Percentiles rank a stretch among this genome's conserved stretches.
Evolutionary conservation across 2,113 vertebrate species (phyloP).

Genomic region (Heterochromis multidens): DNA sequence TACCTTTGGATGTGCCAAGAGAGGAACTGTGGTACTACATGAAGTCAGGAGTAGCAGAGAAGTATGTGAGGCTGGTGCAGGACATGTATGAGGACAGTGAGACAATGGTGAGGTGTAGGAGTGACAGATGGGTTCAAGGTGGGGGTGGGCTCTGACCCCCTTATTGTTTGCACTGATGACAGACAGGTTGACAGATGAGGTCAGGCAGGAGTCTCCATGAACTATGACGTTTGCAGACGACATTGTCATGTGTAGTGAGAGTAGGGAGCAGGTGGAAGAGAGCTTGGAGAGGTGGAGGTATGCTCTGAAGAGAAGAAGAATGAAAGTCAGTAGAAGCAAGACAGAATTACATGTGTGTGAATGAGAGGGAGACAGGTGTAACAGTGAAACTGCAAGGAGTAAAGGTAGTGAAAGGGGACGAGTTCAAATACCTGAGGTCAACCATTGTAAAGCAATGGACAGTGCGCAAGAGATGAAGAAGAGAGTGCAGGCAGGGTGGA

Average conservation of each 20-base stretch:
- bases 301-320: background rate
- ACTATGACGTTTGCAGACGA: background rate
- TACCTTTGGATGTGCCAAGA: background rate
- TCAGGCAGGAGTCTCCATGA: background rate
- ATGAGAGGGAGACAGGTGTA: background rate
- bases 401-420: background rate
- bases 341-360: background rate
- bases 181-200: too few relatives aligned
- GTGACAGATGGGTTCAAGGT: too few relatives aligned
- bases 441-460: background rate
- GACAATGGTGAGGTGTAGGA: too few relatives aligned
- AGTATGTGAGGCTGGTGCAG: background rate
- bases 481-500: background rate
- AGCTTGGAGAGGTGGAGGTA: background rate
- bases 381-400: background rate
- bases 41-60: background rate
- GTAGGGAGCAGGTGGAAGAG: background rate
- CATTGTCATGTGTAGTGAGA: background rate
- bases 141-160: background rate
- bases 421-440: accelerated
- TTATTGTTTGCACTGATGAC: background rate
- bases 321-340: background rate
- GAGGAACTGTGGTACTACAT: background rate
- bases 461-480: background rate
- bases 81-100: too few relatives aligned